These are phyloP conservation scores for Leptinotarsa texana DNA, from an alignment of 1,140 invertebrate genomes.

Conservation along the genomic window DNA sequence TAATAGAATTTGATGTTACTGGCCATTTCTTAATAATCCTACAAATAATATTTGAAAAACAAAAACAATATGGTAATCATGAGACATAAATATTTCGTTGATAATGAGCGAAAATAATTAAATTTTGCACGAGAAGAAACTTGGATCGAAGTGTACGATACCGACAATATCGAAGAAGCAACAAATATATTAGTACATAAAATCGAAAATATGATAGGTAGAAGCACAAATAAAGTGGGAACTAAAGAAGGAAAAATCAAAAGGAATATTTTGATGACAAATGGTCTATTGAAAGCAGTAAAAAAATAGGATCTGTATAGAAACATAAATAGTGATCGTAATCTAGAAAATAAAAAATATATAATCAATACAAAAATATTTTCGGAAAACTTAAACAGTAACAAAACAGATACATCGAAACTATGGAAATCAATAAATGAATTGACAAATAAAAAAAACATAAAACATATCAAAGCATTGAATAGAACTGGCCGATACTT, in stretches of 20 bases:
- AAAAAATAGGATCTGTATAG: background rate
- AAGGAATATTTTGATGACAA: background rate
- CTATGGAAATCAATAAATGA: background rate
- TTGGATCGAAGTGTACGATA: too few relatives aligned
- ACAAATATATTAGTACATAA: conserved; percentile 9
- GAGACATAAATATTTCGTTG: too few relatives aligned
- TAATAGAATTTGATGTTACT: too few relatives aligned
- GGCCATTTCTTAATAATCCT: too few relatives aligned
- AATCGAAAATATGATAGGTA: background rate
- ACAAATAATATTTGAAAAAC: too few relatives aligned
- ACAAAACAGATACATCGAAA: background rate
- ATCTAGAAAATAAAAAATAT: background rate
- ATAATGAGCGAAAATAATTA: background rate
- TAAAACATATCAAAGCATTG: too few relatives aligned
- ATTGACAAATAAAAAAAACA: background rate
- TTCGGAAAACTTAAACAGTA: background rate
- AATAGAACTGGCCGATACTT: too few relatives aligned
- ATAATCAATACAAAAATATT: too few relatives aligned
- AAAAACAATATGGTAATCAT: too few relatives aligned
- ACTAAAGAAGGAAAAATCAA: background rate
- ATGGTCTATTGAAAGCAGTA: background rate
- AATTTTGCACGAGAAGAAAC: too few relatives aligned
- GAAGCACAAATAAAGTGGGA: background rate
- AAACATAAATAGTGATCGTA: background rate
- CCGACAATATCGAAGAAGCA: conserved; percentile 1